Evolutionary conservation across 2,888 invertebrate genomes (phyloP), one percentile per base, ranked within the genome.

Genomic region (Polyploca ridens): DNA sequence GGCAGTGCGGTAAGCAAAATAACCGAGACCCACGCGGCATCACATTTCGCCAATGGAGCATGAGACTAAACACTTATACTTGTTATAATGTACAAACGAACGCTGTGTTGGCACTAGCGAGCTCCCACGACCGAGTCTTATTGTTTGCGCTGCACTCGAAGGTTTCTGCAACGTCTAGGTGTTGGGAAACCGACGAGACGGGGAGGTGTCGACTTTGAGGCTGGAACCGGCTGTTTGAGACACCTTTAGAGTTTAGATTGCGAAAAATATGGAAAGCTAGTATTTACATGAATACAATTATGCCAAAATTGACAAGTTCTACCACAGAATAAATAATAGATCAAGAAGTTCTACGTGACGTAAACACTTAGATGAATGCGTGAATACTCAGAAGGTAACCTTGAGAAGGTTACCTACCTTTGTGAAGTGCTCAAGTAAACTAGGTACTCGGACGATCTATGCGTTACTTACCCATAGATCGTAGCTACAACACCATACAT

Each of bases 141-240:
- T 92, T 93, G 92, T 93, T 93, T 89, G 88, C 83, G 81, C 78
- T 90, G 88, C 90, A 89, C 89, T 91, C 83, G 83, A 89, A 87
- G 88, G 89, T 90, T 90, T 91, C 90, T 90, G 92, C 93, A 91
- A 92, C 86, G 85, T 76, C 86, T 85, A 84, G 86, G 74, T 86
- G 86, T 92, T 91, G 87, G 79, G 91, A 89, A 92, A 93, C 64
- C 77, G 65, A 70, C 74, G 33, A 8, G 70, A 41, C 41, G 75
- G 77, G 78, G 81, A 85, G 87, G 82, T 86, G 84, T 83, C 82
- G 83, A 81, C 85, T 86, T 81, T 84, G 84, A 88, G 84, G 83
- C 84, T 87, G 88, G 82, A 90, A 89, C 89, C 88, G 90, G 86
- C 89, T 85, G 83, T 88, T 91, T 90, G 86, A 89, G 90, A 90